phyloP scores from a whole-genome alignment of 1,140 invertebrate genomes.

The Drosophila ogumai region DNA sequence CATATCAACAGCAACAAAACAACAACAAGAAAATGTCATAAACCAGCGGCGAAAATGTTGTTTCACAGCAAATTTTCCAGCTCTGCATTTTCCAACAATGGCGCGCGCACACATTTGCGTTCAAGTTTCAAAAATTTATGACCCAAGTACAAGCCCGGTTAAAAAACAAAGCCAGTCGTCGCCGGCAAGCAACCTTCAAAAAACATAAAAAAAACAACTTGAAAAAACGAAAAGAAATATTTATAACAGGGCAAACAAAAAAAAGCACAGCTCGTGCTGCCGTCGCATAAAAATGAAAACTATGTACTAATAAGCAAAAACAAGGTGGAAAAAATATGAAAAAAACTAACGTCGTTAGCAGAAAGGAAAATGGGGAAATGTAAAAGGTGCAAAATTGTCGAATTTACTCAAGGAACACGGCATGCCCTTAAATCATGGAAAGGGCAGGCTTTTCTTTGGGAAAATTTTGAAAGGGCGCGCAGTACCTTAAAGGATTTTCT shows the following conservation, averaged over 20 bases:
- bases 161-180: constrained; percentile 48
- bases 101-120: constrained; percentile 47
- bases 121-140: constrained; percentile 78
- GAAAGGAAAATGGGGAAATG: constrained; percentile 46
- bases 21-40: constrained; percentile 34
- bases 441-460: background rate
- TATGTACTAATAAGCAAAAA: constrained; percentile 75
- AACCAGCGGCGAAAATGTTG: constrained; percentile 48
- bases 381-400: constrained; percentile 10
- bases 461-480: no score
- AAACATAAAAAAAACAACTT: constrained; percentile 20
- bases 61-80: constrained; percentile 69
- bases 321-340: constrained; percentile 49
- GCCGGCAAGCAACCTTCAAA: constrained; percentile 37
- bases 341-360: constrained; percentile 63
- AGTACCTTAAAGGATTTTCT: background rate
- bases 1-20: constrained; percentile 67
- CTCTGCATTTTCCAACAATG: constrained; percentile 58
- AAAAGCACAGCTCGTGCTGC: constrained; percentile 55
- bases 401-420: constrained; percentile 12
- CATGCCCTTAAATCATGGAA: constrained; percentile 25
- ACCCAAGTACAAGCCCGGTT: constrained; percentile 63
- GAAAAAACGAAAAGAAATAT: constrained; percentile 17
- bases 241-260: constrained; percentile 3
- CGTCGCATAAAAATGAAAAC: constrained; percentile 74